These are phyloP conservation scores for Phengaris arion DNA, from an alignment of 2,888 invertebrate genomes.

Conservation along the genomic window DNA sequence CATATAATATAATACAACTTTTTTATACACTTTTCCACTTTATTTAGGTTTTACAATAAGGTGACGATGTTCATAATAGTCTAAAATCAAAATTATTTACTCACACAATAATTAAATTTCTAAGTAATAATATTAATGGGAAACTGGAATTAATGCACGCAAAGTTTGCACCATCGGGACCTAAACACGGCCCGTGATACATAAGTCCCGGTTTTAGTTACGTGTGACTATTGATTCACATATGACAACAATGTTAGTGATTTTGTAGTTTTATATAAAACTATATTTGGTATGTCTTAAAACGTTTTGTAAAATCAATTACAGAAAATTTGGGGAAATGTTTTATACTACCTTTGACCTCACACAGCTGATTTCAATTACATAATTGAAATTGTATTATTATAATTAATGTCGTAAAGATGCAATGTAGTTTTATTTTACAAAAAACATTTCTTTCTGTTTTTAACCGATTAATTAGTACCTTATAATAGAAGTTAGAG, in stretches of 20 bases:
- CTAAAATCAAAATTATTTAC: background rate
- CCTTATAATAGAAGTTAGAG: too few relatives aligned
- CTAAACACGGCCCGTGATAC: slow-evolving; percentile 11
- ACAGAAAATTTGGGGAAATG: too few relatives aligned
- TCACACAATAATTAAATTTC: slow-evolving; percentile 14
- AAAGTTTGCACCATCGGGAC: slow-evolving; percentile 26
- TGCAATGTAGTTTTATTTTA: too few relatives aligned
- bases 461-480: too few relatives aligned
- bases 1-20: too few relatives aligned
- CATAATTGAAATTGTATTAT: too few relatives aligned
- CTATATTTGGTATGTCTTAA: too few relatives aligned
- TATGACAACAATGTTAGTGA: background rate
- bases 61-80: background rate
- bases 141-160: slow-evolving; percentile 19
- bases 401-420: too few relatives aligned
- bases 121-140: slow-evolving; percentile 5
- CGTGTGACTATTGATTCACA: slow-evolving; percentile 8
- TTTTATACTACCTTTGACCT: too few relatives aligned
- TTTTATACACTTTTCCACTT: background rate
- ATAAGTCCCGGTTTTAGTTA: background rate
- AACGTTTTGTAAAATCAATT: too few relatives aligned
- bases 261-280: background rate
- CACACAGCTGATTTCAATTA: background rate
- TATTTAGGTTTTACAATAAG: background rate
- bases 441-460: too few relatives aligned